Conservation (phyloP, 2,888 invertebrate genomes). For the Eumacrocentrus americanus region DNA sequence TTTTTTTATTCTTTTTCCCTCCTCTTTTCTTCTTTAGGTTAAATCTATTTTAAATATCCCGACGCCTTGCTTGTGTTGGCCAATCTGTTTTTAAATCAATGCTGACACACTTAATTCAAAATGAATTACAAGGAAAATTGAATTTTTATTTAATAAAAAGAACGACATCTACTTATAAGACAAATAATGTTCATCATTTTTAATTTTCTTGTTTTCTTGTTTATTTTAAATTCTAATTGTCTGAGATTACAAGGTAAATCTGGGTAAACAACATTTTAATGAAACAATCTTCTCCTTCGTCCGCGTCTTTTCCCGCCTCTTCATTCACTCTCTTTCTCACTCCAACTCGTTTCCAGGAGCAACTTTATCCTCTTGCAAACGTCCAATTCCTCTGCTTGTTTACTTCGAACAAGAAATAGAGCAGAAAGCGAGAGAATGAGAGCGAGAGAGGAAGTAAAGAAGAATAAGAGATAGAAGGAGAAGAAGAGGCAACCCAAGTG, state of each 20-base stretch:
- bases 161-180: too few species aligned
- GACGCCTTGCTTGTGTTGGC: slow-evolving; percentile 17
- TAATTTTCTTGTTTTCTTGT: too few species aligned
- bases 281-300: slow-evolving; percentile 31
- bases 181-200: too few species aligned
- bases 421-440: slow-evolving; percentile 19
- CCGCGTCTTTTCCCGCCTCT: slow-evolving; percentile 9
- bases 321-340: neutral
- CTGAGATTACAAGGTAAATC: neutral
- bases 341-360: too few species aligned
- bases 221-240: neutral
- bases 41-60: slow-evolving; percentile 54
- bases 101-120: too few species aligned
- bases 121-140: too few species aligned
- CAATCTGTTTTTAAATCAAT: slow-evolving; percentile 28
- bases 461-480: slow-evolving; percentile 21
- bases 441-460: slow-evolving; percentile 8
- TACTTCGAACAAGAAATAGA: slow-evolving; percentile 21
- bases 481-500: slow-evolving; percentile 27
- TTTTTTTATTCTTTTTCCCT: neutral
- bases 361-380: slow-evolving; percentile 36
- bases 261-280: slow-evolving; percentile 35
- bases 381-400: slow-evolving; percentile 38
- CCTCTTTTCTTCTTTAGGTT: slow-evolving; percentile 31
- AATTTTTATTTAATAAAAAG: too few species aligned